These are phyloP conservation scores for Campopleginae sp. DNA, from an alignment of 2,888 invertebrate genomes.

Conservation along the genomic window DNA sequence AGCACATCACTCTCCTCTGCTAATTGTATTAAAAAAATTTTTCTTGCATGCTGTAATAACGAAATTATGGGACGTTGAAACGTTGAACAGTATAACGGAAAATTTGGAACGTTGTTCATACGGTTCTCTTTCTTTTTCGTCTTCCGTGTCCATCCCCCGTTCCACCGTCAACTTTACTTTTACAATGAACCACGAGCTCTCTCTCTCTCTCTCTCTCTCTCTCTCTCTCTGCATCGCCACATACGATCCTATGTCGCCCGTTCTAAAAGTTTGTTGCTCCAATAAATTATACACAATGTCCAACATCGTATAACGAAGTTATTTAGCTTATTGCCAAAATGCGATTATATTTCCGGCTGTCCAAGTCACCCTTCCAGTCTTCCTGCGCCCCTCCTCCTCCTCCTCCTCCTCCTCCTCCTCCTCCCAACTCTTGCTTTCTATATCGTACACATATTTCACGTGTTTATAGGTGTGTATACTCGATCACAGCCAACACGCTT, in stretches of 20 bases:
- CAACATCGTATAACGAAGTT: slow-evolving; percentile 63
- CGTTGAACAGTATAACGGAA: slow-evolving; percentile 25
- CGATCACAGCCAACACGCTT: slow-evolving; percentile 13
- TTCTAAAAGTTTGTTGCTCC: slow-evolving; percentile 61
- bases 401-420: neutral
- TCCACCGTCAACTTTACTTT: slow-evolving; percentile 60
- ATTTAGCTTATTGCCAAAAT: slow-evolving; percentile 68
- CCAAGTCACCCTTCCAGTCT: slow-evolving; percentile 19
- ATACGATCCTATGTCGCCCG: slow-evolving; percentile 27
- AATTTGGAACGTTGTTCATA: slow-evolving; percentile 49
- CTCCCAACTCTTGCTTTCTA: slow-evolving; percentile 30
- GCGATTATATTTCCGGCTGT: slow-evolving; percentile 63
- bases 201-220: neutral
- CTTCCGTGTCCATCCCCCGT: slow-evolving; percentile 21
- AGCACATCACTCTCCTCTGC: slow-evolving; percentile 21
- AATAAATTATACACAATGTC: slow-evolving; percentile 62
- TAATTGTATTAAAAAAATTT: slow-evolving; percentile 44
- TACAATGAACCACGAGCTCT: slow-evolving; percentile 48
- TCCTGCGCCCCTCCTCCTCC: neutral
- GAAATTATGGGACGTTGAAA: slow-evolving; percentile 39
- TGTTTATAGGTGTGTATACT: slow-evolving; percentile 27
- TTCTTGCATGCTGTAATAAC: slow-evolving; percentile 44
- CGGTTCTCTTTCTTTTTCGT: slow-evolving; percentile 11
- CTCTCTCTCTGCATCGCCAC: slow-evolving; percentile 19
- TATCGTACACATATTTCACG: neutral